phyloP scores from a whole-genome alignment of 2,797 vertebrate species.

The Eupleurogrammus muticus region DNA sequence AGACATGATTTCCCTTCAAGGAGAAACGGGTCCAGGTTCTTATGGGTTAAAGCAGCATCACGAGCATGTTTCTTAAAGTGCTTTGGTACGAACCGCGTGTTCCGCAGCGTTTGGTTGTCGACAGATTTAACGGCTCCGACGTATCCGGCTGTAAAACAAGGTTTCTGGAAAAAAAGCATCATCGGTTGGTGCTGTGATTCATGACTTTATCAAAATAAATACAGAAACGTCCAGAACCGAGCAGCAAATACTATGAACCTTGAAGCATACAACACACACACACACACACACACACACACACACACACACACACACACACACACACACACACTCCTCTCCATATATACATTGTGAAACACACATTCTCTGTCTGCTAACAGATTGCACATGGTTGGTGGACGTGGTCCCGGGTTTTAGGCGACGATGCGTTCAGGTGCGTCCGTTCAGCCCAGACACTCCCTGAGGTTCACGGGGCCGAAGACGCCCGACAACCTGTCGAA shows the following conservation, averaged over 20 bases:
- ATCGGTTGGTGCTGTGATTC: constrained; percentile 43
- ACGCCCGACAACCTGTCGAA: constrained; percentile 81
- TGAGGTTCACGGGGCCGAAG: constrained; percentile 88
- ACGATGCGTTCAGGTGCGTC: constrained; percentile 3
- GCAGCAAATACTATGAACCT: constrained; percentile 55
- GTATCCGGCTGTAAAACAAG: constrained; percentile 46
- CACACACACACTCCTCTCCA: constrained; percentile 25
- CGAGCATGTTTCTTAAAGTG: constrained; percentile 69
- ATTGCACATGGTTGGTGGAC: constrained; percentile 80
- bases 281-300: constrained; percentile 16
- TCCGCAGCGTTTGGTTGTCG: constrained; percentile 60
- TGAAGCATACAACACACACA: constrained; percentile 46
- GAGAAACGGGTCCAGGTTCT: too few species aligned
- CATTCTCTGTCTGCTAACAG: constrained; percentile 77
- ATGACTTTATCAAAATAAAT: constrained; percentile 79
- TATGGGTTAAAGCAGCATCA: constrained; percentile 55
- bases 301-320: constrained; percentile 26
- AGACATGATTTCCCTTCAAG: too few species aligned
- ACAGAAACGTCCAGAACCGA: constrained; percentile 64
- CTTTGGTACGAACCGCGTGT: constrained; percentile 57
- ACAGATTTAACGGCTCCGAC: constrained; percentile 41
- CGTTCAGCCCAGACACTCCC: constrained; percentile 88
- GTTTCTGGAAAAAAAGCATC: constrained; percentile 45
- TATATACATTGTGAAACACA: constrained; percentile 60
- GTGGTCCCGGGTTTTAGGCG: constrained; percentile 73